phyloP scores from a whole-genome alignment of 2,113 vertebrate species.

The Pterocles burchelli region DNA sequence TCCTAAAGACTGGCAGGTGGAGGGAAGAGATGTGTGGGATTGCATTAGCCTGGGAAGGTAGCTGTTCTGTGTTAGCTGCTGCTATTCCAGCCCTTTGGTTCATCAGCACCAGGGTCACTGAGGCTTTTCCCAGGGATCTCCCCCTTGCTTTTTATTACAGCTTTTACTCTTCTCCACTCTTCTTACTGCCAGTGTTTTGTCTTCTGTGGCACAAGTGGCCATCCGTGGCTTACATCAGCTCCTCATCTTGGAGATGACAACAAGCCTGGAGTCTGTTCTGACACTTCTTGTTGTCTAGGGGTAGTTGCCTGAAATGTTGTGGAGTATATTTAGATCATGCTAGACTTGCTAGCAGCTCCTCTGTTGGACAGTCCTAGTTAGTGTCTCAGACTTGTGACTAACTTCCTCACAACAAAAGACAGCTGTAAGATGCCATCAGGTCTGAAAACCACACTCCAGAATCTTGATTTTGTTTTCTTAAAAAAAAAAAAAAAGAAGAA shows the following conservation, averaged over 20 bases:
- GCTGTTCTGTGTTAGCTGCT: background rate
- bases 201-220: background rate
- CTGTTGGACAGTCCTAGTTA: background rate
- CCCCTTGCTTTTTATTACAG: background rate
- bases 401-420: slow-evolving; percentile 38
- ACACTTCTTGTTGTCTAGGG: background rate
- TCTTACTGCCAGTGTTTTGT: background rate
- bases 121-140: background rate
- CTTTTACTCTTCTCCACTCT: background rate
- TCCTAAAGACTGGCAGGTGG: background rate
- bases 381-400: slow-evolving; percentile 12
- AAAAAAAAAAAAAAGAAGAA: background rate
- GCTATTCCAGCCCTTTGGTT: background rate
- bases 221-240: background rate
- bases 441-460: slow-evolving; percentile 36
- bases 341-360: background rate
- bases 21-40: background rate
- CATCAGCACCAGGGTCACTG: background rate
- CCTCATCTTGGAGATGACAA: background rate
- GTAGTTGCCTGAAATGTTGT: background rate
- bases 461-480: slow-evolving; percentile 15
- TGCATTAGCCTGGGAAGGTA: background rate
- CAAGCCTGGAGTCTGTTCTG: background rate
- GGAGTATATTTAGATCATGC: background rate
- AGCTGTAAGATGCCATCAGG: slow-evolving; percentile 31